Base-by-base conservation (phyloP, 1,140 invertebrate species). In the Vollenhovia emeryi region DNA sequence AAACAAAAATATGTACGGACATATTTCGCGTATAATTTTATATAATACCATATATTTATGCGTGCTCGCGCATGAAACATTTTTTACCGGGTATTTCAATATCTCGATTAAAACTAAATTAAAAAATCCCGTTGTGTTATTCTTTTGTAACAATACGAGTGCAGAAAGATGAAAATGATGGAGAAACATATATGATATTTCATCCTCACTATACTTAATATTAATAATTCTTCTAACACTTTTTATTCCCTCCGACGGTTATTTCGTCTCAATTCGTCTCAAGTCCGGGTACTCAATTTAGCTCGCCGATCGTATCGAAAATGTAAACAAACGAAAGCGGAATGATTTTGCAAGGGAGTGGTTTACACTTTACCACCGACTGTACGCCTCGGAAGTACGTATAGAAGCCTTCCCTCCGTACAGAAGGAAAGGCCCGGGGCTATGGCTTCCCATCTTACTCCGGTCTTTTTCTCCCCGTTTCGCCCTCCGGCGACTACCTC, bases 361-460 rank as follows among this genome's bases (percentile, higher is more conserved):
- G 36, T 86, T 85, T 74, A 80, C 73, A 69, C 87, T 88, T 87
- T 89, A 87, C 66, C 82, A 73, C 76, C 79, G 86, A 92, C 88
- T 93, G 87, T 92, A 91, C 91, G 73, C 45, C 74, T 62, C 59
- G 55, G 84, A 62, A 55, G 43, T 85, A 85, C 69, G 69, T 87
- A 87, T 88, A 87, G 85, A n/a, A 86, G 84, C 73, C 85, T 78
- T 27, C 27, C 50, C 74, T 88, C 59, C 64, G 69, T 86, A 87
- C 79, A 92, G 89, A 91, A 92, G 90, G 88, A 92, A 91, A 87
- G 86, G 83, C 92, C 88, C 60, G 74, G 62, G 88, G 93, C 92
- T 91, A 93, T 93, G 87, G 90, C 91, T 93, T 93, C 90, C 88
- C 90, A 91, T 93, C 92, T 93, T 92, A 93, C 92, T 91, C 90